Percentiles rank a stretch among this genome's conserved stretches.
Evolutionary conservation across 2,113 vertebrate genomes (phyloP).

Genomic region (Otocyon megalotis): DNA sequence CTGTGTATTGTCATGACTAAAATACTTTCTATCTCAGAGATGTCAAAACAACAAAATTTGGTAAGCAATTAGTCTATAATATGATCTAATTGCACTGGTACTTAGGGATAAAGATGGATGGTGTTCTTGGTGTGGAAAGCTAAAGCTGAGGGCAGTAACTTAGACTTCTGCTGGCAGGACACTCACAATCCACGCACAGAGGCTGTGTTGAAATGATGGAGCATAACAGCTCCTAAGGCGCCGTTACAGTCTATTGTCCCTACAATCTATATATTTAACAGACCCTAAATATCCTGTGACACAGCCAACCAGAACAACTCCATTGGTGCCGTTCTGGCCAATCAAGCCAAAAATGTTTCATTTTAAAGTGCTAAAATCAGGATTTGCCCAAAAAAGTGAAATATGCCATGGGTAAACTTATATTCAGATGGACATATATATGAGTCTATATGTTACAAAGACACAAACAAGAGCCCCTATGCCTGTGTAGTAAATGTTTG

Average conservation of each 20-base stretch:
- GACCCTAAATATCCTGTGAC: constrained; percentile 77
- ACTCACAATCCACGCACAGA: constrained; percentile 52
- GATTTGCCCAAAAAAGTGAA: constrained; percentile 82
- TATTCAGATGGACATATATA: not conserved
- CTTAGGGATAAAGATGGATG: not conserved
- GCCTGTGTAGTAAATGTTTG: not conserved
- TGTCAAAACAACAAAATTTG: constrained; percentile 60
- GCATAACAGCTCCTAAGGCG: constrained; percentile 81
- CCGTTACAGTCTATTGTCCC: constrained; percentile 84
- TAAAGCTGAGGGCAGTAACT: constrained; percentile 68
- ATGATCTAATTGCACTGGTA: constrained; percentile 28
- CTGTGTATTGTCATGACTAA: constrained; percentile 45
- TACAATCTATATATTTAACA: constrained; percentile 84
- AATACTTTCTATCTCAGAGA: constrained; percentile 58
- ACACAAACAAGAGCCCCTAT: not conserved
- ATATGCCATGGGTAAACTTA: constrained; percentile 75
- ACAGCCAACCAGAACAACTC: constrained; percentile 78
- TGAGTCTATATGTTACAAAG: not conserved
- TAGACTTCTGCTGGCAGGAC: constrained; percentile 72
- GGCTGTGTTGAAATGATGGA: constrained; percentile 76
- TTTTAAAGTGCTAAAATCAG: constrained; percentile 77
- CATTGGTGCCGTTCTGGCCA: constrained; percentile 79
- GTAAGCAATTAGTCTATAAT: constrained; percentile 46
- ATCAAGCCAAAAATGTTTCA: constrained; percentile 82
- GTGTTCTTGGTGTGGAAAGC: constrained; percentile 59